Evolutionary conservation across 2,797 vertebrate genomes (phyloP).

Genomic region (Hoplostethus atlanticus): DNA sequence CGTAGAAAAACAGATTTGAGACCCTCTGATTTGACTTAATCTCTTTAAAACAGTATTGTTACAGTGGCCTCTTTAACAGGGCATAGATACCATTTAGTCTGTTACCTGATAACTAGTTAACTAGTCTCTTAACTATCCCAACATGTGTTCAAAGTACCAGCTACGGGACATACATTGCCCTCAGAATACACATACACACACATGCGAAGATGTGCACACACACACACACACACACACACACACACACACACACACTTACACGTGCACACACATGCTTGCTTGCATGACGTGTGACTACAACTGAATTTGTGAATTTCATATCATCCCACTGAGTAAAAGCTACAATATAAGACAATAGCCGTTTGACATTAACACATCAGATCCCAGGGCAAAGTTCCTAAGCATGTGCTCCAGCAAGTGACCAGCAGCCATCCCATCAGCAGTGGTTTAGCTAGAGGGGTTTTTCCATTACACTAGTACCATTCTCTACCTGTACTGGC

Average conservation of each 20-base stretch:
- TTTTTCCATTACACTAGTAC: slow-evolving; percentile 19
- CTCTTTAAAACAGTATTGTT: too few species aligned
- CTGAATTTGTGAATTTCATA: not conserved
- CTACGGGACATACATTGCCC: too few species aligned
- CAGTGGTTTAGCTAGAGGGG: slow-evolving; percentile 20
- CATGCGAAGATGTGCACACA: too few species aligned
- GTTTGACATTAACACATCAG: slow-evolving; percentile 31
- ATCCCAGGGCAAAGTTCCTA: not conserved
- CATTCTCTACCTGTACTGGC: not conserved
- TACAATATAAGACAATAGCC: not conserved
- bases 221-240: not conserved
- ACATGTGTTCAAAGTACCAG: not conserved
- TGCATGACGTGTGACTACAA: slow-evolving; percentile 1
- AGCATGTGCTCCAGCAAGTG: not conserved
- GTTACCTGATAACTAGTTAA: not conserved
- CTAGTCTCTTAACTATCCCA: not conserved
- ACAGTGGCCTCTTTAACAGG: not conserved
- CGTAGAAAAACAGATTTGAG: not conserved
- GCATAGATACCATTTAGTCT: too few species aligned
- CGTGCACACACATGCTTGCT: not conserved
- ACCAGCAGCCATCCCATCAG: slow-evolving; percentile 40
- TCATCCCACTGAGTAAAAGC: slow-evolving; percentile 8
- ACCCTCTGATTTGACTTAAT: too few species aligned
- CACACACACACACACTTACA: not conserved
- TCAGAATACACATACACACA: not conserved